Evolutionary conservation across 1,140 invertebrate species (phyloP), one percentile per base, ranked within the genome.

Genomic region (Helicoverpa armigera): DNA sequence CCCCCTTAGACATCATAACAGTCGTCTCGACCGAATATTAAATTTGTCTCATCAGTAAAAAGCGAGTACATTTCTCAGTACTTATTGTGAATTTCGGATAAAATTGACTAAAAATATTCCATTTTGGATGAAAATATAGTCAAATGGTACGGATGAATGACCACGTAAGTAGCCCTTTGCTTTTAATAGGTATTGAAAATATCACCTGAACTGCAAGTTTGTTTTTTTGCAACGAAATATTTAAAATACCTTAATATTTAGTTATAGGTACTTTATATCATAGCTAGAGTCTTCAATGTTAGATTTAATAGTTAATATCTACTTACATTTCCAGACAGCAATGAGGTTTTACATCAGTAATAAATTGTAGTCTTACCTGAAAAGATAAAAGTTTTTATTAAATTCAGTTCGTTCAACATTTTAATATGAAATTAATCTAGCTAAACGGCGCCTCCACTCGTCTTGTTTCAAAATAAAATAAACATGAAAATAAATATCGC

Each of bases 31-130:
- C 63, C 75, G 85, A 87, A 88, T 90, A 90, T 90, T 90, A 89
- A 89, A 90, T 90, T 90, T 85, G 83, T 83, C 84, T 84, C 86
- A 83, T 88, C 84, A 89, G 87, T 83, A 75, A 81, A 86, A 83
- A 78, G 78, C 65, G 78, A 84, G 65, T 80, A 82, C 78, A 72
- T 85, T 80, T 87, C 84, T 79, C 73, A 89, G 88, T 85, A 43
- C 35, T 43, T 43, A 88, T 89, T 88, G 79, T 86, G 85, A 88
- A 88, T 82, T 88, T 80, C 77, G 73, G 35, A 84, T 82, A 79
- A 83, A 75, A 50, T 75, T 54, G 29, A 70, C 50, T 75, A 56
- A 83, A 77, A 79, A 61, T 54, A 31, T 61, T 67, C 23, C 56
- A 48, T 74, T 72, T 53, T 77, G 61, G 23, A 65, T 18, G 50